Percentiles rank a stretch among this genome's conserved stretches.
These are phyloP conservation scores for Porites lobata DNA, from an alignment of 92 coral and sea anemone genomes.

Conservation along the genomic window DNA sequence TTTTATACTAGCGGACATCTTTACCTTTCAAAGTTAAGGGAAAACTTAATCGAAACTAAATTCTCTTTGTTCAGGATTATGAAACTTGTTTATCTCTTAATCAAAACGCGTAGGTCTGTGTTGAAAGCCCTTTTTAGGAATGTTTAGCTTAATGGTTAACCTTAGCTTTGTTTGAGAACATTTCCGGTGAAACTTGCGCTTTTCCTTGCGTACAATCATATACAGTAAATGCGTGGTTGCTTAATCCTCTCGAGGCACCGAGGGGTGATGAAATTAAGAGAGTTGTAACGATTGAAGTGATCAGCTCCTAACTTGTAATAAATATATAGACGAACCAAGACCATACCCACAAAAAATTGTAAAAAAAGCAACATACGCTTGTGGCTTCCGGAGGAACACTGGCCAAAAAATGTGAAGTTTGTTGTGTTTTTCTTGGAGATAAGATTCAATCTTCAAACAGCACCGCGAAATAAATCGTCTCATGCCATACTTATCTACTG, in stretches of 20 bases:
- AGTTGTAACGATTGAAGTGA: neutral
- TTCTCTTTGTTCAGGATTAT: conserved; percentile 17
- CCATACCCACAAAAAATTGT: neutral
- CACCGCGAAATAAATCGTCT: conserved; percentile 22
- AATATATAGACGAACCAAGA: neutral
- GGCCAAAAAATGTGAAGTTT: conserved; percentile 3
- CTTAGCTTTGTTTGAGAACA: neutral
- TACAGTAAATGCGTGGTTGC: neutral
- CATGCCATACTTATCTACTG: conserved; percentile 24
- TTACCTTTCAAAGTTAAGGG: too few species aligned
- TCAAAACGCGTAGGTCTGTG: conserved; percentile 6
- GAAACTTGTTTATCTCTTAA: conserved; percentile 5
- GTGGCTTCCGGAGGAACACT: conserved; percentile 32
- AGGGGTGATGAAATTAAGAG: neutral
- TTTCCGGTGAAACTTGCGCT: neutral
- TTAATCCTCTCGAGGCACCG: neutral
- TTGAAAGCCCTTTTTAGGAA: neutral
- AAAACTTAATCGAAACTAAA: conserved; percentile 7
- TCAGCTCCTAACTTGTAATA: neutral
- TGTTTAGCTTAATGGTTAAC: neutral
- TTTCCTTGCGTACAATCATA: neutral
- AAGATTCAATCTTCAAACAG: conserved; percentile 42
- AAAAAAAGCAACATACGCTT: neutral
- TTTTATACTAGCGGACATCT: neutral
- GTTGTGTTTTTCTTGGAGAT: conserved; percentile 47